These are phyloP conservation scores for Nematolebias whitei DNA, from an alignment of 2,113 vertebrate genomes.

Conservation along the genomic window DNA sequence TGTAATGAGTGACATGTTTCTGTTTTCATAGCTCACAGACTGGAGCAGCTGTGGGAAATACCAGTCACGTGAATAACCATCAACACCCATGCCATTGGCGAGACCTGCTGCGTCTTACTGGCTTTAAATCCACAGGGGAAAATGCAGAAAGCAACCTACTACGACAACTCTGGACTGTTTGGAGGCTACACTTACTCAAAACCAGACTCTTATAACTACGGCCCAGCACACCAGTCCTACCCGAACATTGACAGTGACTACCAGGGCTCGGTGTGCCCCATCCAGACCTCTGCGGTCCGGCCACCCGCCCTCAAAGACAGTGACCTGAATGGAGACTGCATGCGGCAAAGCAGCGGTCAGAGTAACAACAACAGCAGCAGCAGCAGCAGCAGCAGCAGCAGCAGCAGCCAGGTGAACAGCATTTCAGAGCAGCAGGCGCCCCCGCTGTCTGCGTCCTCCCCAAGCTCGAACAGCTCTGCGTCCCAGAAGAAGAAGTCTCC, in stretches of 20 bases:
- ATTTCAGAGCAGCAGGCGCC: constrained; percentile 88
- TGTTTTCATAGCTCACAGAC: constrained; percentile 74
- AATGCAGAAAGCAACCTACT: constrained; percentile 99
- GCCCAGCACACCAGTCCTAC: constrained; percentile 89
- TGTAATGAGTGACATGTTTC: constrained; percentile 43
- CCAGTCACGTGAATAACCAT: constrained; percentile 83
- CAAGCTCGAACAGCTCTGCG: constrained; percentile 85
- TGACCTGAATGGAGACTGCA: constrained; percentile 93
- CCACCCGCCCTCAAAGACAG: constrained; percentile 87
- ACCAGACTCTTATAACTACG: constrained; percentile 90
- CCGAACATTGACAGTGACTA: constrained; percentile 90
- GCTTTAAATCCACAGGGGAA: constrained; percentile 81
- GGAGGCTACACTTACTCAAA: constrained; percentile 95
- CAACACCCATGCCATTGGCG: constrained; percentile 93
- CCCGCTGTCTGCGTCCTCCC: constrained; percentile 88
- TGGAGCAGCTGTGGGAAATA: constrained; percentile 79
- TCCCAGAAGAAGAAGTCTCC: constrained; percentile 93
- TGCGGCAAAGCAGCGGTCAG: constrained; percentile 86
- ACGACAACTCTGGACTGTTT: constrained; percentile 96
- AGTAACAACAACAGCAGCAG: constrained; percentile 84
- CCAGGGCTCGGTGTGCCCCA: constrained; percentile 90
- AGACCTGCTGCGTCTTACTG: constrained; percentile 83
- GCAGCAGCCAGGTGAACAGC: constrained; percentile 82
- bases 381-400: constrained; percentile 80
- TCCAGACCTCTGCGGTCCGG: constrained; percentile 87